Base-by-base conservation (phyloP, 2,888 invertebrate species). In the Drosophila anomalata region DNA sequence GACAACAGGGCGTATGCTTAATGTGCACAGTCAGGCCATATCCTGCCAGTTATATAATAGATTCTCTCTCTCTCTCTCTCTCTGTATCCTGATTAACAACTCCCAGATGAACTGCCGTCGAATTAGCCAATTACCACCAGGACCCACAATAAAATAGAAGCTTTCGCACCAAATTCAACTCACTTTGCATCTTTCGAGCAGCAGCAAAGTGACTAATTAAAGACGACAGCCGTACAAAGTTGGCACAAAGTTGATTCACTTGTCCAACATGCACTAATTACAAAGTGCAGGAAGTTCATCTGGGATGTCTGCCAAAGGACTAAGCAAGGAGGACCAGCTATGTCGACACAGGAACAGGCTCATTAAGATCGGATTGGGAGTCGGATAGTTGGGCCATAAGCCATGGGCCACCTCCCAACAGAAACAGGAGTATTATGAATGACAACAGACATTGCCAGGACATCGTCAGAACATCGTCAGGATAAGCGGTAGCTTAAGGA, bases 1-100 rank as follows among this genome's bases (percentile, higher is more conserved):
- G 20, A 48, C 58, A 56, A 66, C 59, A 3, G 26, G 54, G 22
- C 75, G 75, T 70, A 71, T 79, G 65, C 75, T 66, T 67, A 66
- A 78, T 71, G 12, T 36, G 36, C 36, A n/a, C 12, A n/a, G 12
- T 36, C 36, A n/a, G 4, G n/a, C 12, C 4, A n/a, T 36, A 36
- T 36, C 36, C n/a, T 36, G 9, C 29, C 29, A 0, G 9, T 29
- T 29, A 9, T 29, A 29, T 9, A 29, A 29, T 29, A 29, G 7
- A 29, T 29, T 29, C 8, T 36, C n/a, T n/a, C n/a, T 36, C n/a
- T 36, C 6, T 11, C 4, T n/a, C 4, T 36, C 36, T n/a, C 5
- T 6, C 4, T n/a, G 12, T 4, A 2, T n/a, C 36, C n/a, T 36
- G 36, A 36, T 36, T 36, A 36, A 36, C 5, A n/a, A n/a, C n/a